Base-by-base conservation (phyloP, 2,888 invertebrate species). In the Laothoe populi region DNA sequence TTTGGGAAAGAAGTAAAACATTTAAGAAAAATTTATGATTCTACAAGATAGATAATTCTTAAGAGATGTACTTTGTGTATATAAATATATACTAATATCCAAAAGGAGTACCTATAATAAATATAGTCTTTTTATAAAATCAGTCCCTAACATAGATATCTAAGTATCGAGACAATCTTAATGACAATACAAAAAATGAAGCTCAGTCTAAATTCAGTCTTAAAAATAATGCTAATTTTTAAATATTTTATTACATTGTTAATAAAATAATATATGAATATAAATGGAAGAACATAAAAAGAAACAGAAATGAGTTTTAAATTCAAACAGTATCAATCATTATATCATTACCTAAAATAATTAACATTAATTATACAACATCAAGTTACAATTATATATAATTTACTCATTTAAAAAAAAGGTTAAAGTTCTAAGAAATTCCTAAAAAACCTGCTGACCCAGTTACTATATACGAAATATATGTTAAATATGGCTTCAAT, bases 201-300 rank as follows among this genome's bases (percentile, higher is more conserved):
- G 53, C 31, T 53, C 53, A 53, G 53, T 53, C 35, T 53, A 31
- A 53, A 53, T 53, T 53, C 53, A 53, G 53, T 53, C 53, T 53
- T 11, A 53, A 53, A 53, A 35, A 53, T 10, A 53, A 53, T 53
- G 16, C 19, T 53, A 31, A 35, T 31, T 31, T 19, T n/a, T n/a
- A n/a, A n/a, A n/a, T n/a, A 10, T 19, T 35, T 53, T 19, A 5
- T 19, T 8, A 31, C 19, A 35, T 5, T 8, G 5, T 19, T 16
- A 31, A 8, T 4, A 53, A 31, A 35, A 35, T n/a, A n/a, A n/a
- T n/a, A 53, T 7, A 4, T 10, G 10, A 35, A 19, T 10, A 31
- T 1, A 26, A 10, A 53, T 31, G 2, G 4, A 53, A 35, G 11
- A 35, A 31, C 10, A n/a, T 48, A n/a, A 16, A 19, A 11, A 53